Base-by-base conservation (phyloP, 2,113 vertebrate species). In the Sander lucioperca region DNA sequence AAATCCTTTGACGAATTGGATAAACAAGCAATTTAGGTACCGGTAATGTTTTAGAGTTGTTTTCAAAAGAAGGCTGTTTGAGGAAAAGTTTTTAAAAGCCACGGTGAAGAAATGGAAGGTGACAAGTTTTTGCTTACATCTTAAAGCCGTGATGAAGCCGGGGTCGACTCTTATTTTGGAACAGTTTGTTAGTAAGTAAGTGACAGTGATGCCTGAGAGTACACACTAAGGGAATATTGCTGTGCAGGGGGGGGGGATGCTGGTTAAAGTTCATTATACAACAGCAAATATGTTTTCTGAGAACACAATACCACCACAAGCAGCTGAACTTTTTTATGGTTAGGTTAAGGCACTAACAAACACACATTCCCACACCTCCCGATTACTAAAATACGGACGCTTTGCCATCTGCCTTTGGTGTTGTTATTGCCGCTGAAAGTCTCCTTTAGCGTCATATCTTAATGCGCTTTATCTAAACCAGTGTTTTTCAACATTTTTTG, bases 1-100 rank as follows among this genome's bases (percentile, higher is more conserved):
- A 72, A 83, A 82, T 73, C 79, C 80, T 74, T 56, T 25, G 72
- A 83, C 21, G 45, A 84, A 89, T 84, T 86, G 70, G 53, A 84
- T 90, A 88, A 93, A 88, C 82, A 88, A 89, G 79, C 75, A 77
- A 72, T 83, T 87, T 83, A 47, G 25, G 68, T 39, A 63, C 2
- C 8, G 2, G 30, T 39, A 8, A 18, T 69, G 66, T 69, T 61
- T 83, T 16, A 18, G 19, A 36, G 56, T 43, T 80, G 43, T 59
- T 79, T 82, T 67, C 6, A 16, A 50, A 75, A 82, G 79, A 57
- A 74, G 63, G 57, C 72, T 74, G 59, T 80, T 72, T 63, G 80
- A 77, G 19, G 58, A 68, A 77, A 84, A 80, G 61, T 88, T 86
- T 53, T 85, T 25, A 23, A 75, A 82, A 79, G 74, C n/a, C 11